Base-by-base conservation (phyloP, 2,888 invertebrate genomes). In the Plusia festucae region DNA sequence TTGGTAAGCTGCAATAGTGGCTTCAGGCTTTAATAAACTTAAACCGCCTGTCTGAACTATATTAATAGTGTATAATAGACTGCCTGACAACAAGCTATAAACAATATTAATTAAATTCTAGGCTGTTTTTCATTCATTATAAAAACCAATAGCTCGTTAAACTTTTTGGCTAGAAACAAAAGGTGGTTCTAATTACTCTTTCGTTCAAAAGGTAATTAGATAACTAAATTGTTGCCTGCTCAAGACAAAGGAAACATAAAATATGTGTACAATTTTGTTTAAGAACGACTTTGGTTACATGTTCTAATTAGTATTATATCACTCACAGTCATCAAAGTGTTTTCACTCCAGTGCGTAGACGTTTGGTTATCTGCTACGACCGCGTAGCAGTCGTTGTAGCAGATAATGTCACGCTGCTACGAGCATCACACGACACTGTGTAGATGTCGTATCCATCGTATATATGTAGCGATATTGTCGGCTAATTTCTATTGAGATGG, bases 61-160 rank as follows among this genome's bases (percentile, higher is more conserved):
- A 24, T 24, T 24, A 3, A 3, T 24, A 3, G 2, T 24, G 24
- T 24, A 3, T 24, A 24, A 24, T 24, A 2, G 2, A 24, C 2
- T 24, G 24, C 24, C 27, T 30, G 27, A 30, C 27, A 30, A 30
- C 27, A 13, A 34, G 2, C 15, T 34, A 13, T 6, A 30, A 30
- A 30, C 7, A 15, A 13, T 34, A 34, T 13, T 13, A 15, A 30
- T 30, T 30, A 15, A 34, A 9, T 13, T 15, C 15, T 2, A 9
- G 13, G 13, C 15, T 53, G 55, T 67, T 54, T 51, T 32, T 40
- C 8, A 34, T 60, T 68, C 44, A 68, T 73, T 70, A 68, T 51
- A 27, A 53, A 57, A 73, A 70, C 57, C 49, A 56, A 56, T 34
- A n/a, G 51, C 40, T 73, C 60, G 56, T 67, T 73, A 53, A 73